A percentile compares a stretch with the other conserved stretches of the same genome.
Conservation (phyloP, 1,140 invertebrate species). For the Globodera rostochiensis region DNA sequence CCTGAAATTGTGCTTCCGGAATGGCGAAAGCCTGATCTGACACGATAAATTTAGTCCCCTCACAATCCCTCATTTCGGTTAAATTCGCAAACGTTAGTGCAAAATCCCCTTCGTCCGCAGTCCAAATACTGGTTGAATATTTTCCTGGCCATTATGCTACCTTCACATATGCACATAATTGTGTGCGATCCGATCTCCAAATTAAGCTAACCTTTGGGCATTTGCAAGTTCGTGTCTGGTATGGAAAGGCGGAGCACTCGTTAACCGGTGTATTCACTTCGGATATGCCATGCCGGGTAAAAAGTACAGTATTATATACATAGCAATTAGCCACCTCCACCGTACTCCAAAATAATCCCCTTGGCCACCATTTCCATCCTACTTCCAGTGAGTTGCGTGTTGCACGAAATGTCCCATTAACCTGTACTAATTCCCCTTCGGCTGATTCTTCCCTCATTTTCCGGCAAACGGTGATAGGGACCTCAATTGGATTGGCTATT, state of each 20-base stretch:
- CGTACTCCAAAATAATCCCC: background rate
- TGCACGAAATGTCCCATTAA: background rate
- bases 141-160: background rate
- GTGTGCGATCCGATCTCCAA: conserved; percentile 5
- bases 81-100: conserved; percentile 11
- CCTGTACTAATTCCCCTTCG: background rate
- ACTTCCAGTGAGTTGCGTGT: background rate
- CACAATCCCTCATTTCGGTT: background rate
- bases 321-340: conserved; percentile 8
- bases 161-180: conserved; percentile 8
- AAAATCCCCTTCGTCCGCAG: background rate
- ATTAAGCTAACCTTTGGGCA: conserved; percentile 2
- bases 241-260: background rate
- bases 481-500: no score
- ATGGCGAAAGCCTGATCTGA: conserved; percentile 9
- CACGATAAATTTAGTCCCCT: background rate
- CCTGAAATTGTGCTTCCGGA: background rate
- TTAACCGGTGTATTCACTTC: background rate
- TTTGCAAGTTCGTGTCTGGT: background rate
- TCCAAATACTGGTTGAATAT: background rate
- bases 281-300: background rate
- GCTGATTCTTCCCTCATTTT: conserved; percentile 2
- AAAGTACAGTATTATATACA: conserved; percentile 10
- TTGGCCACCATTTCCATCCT: conserved; percentile 10
- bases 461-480: background rate